Evolutionary conservation across 2,113 vertebrate genomes (phyloP).

Genomic region (Perognathus longimembris): DNA sequence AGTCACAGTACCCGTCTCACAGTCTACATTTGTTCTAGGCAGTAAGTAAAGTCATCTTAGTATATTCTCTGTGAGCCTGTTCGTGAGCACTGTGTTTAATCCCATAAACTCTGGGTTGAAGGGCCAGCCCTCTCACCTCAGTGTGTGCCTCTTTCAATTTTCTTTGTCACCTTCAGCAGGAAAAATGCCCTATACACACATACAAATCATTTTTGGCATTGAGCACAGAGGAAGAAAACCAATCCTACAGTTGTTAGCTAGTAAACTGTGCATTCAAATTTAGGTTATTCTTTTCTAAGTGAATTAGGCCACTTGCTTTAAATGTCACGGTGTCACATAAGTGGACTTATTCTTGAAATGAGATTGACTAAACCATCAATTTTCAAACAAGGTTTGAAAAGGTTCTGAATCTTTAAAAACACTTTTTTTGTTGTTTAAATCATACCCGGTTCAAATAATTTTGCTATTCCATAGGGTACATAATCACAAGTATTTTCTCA

Average conservation of each 20-base stretch:
- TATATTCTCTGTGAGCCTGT: neutral
- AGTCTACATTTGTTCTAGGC: neutral
- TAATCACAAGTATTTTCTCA: neutral
- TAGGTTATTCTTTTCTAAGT: neutral
- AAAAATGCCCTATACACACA: neutral
- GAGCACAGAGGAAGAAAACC: neutral
- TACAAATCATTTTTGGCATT: neutral
- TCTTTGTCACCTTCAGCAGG: neutral
- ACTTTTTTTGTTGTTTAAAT: neutral
- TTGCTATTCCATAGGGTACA: neutral
- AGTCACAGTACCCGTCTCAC: neutral
- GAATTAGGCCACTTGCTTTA: neutral
- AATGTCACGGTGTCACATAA: neutral
- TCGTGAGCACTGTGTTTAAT: neutral
- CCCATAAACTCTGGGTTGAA: neutral
- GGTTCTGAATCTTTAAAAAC: neutral
- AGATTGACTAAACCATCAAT: neutral
- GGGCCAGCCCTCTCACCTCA: neutral
- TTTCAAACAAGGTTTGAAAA: slow-evolving; percentile 27
- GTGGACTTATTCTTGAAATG: neutral
- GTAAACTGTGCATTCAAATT: neutral
- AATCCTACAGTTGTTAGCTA: neutral
- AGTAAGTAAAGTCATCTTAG: neutral
- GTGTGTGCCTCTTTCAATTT: neutral
- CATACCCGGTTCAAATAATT: neutral